phyloP scores from a whole-genome alignment of 2,797 vertebrate species.

The Sebastes itinus region DNA sequence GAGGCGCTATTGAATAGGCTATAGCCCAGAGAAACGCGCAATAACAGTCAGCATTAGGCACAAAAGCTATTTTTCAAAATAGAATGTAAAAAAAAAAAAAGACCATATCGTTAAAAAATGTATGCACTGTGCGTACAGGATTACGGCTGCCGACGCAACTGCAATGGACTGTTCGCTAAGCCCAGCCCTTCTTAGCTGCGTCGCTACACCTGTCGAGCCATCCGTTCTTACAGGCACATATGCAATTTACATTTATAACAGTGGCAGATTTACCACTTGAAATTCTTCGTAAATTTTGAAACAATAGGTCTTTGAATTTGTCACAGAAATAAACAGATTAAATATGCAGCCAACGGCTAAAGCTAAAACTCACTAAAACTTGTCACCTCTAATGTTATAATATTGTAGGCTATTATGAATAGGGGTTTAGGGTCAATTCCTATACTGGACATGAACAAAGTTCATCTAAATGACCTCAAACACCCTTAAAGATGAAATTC shows the following conservation, averaged over 20 bases:
- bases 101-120: accelerated
- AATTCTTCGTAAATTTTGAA: neutral
- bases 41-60: accelerated
- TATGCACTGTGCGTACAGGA: too few species aligned
- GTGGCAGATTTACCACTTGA: neutral
- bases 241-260: too few species aligned
- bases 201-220: neutral
- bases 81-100: too few species aligned
- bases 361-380: neutral
- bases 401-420: neutral
- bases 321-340: too few species aligned
- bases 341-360: neutral
- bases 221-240: neutral
- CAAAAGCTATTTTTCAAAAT: neutral
- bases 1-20: neutral
- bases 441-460: neutral
- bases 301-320: neutral
- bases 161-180: too few species aligned
- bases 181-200: accelerated
- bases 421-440: neutral
- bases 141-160: too few species aligned
- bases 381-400: neutral
- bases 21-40: neutral
- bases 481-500: constrained; percentile 3
- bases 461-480: constrained; percentile 6